phyloP scores from a whole-genome alignment of 37 sponge, comb jelly and placozoan genomes.

The Diacarnus erythraeanus region DNA sequence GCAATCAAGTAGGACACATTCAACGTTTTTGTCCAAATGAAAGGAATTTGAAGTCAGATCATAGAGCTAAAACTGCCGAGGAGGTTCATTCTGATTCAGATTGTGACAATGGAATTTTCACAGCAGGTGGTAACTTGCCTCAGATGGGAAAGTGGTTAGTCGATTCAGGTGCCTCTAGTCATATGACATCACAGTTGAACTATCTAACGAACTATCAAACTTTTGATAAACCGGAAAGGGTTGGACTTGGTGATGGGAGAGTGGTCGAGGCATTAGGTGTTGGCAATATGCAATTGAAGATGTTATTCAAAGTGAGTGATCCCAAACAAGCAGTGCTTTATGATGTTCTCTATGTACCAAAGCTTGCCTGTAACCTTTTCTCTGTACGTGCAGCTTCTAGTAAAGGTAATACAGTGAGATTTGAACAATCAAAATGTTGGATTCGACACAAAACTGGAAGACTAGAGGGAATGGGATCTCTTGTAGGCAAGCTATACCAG shows the following conservation, averaged over 20 bases:
- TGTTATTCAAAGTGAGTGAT: conserved; percentile 40
- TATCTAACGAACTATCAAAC: conserved; percentile 26
- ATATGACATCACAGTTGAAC: conserved; percentile 33
- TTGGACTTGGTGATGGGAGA: conserved; percentile 53
- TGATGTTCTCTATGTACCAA: conserved; percentile 41
- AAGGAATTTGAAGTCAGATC: not conserved
- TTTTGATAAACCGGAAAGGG: conserved; percentile 48
- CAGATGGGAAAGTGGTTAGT: too few species aligned
- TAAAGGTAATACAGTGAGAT: conserved; percentile 22
- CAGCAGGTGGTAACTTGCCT: not conserved
- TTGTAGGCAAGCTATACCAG: conserved; percentile 32
- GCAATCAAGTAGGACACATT: conserved; percentile 44
- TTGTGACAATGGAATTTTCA: not conserved
- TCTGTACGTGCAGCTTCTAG: conserved; percentile 39
- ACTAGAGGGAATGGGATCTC: conserved; percentile 36
- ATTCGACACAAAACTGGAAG: conserved; percentile 19
- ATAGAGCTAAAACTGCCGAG: not conserved
- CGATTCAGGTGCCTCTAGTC: conserved; percentile 55
- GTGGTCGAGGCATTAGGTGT: conserved; percentile 33
- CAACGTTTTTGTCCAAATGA: conserved; percentile 41
- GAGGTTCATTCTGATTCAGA: not conserved
- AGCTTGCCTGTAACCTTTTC: conserved; percentile 52
- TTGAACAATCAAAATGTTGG: conserved; percentile 34
- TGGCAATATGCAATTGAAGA: conserved; percentile 25
- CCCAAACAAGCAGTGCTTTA: conserved; percentile 17